Conservation (phyloP, 2,113 vertebrate genomes). For the Pterocles orientalis region DNA sequence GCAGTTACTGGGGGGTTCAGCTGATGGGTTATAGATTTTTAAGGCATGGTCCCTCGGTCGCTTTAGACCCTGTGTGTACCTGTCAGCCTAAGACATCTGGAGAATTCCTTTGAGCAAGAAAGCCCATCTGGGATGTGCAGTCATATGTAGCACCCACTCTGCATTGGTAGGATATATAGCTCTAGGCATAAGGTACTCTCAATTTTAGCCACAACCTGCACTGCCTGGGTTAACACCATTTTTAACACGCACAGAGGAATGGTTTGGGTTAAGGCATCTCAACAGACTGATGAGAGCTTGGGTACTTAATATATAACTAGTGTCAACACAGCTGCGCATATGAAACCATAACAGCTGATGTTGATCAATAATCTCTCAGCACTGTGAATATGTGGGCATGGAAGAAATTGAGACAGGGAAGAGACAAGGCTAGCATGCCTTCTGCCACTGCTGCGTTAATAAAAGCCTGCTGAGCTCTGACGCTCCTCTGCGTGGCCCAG, state of each 20-base stretch:
- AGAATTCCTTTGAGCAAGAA: not conserved
- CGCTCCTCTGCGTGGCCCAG: not conserved
- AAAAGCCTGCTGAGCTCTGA: not conserved
- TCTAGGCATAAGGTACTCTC: not conserved
- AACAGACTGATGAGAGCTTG: not conserved
- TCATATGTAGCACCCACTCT: no score
- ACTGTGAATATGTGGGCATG: not conserved
- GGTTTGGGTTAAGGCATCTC: not conserved
- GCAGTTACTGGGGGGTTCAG: not conserved
- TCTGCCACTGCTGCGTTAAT: not conserved
- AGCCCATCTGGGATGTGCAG: not conserved
- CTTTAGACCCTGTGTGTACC: not conserved
- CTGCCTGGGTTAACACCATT: not conserved
- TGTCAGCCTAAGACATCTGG: not conserved
- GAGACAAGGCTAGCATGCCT: not conserved
- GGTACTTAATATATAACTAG: not conserved
- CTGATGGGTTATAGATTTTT: not conserved
- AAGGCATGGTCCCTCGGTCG: fast-evolving
- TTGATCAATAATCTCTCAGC: not conserved
- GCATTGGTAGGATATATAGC: not conserved
- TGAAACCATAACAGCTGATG: not conserved
- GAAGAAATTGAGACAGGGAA: not conserved
- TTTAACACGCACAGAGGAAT: not conserved
- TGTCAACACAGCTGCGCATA: not conserved
- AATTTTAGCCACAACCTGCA: not conserved